A percentile compares a stretch with the other conserved stretches of the same genome.
Conservation (phyloP, 1,140 invertebrate species). For the Manduca sexta region DNA sequence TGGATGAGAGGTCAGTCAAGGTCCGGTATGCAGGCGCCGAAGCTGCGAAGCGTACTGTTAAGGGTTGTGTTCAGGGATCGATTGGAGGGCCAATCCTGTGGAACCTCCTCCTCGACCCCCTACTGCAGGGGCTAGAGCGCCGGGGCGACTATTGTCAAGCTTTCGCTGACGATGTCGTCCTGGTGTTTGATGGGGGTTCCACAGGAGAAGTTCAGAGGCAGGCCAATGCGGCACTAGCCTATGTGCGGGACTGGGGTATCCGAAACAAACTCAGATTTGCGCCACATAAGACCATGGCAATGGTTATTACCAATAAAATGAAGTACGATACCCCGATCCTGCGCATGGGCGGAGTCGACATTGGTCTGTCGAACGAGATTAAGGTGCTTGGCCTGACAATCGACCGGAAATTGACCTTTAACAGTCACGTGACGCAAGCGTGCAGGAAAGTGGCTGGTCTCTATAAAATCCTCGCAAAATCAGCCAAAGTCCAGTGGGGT, state of each 20-base stretch:
- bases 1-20: not conserved
- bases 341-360: conserved; percentile 4
- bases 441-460: conserved; percentile 2
- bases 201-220: not conserved
- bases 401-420: conserved; percentile 8
- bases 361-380: conserved; percentile 3
- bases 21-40: conserved; percentile 6
- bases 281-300: conserved; percentile 9
- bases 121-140: not conserved
- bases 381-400: conserved; percentile 6
- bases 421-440: not conserved
- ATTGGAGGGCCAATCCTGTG: conserved; percentile 9
- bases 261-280: conserved; percentile 10
- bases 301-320: conserved; percentile 9
- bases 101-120: conserved; percentile 8
- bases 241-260: conserved; percentile 1
- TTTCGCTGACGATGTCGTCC: no score
- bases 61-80: not conserved
- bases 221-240: conserved; percentile 6
- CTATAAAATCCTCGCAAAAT: conserved; percentile 1
- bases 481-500: conserved; percentile 6
- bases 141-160: conserved; percentile 1
- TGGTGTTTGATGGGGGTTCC: not conserved
- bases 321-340: conserved; percentile 7
- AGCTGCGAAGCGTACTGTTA: conserved; percentile 1